Conservation (phyloP, 2,113 vertebrate species). For the Tachysurus fulvidraco region DNA sequence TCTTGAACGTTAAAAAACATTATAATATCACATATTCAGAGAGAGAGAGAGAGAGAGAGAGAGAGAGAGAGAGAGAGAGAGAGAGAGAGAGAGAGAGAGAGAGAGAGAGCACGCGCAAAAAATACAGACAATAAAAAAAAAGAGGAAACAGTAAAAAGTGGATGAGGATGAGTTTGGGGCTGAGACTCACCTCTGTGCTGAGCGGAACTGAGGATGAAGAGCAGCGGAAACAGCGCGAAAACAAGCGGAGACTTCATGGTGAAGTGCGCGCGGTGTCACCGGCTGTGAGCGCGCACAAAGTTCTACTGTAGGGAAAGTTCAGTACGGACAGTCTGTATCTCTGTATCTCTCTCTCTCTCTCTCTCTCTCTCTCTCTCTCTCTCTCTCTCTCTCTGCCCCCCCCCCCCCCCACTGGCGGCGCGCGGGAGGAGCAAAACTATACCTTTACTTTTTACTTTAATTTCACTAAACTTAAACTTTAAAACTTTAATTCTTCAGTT, state of each 20-base stretch:
- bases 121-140: neutral
- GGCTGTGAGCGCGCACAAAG: neutral
- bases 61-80: too few relatives aligned
- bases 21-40: too few relatives aligned
- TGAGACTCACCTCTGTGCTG: slow-evolving; percentile 20
- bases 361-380: too few relatives aligned
- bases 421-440: neutral
- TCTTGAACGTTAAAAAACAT: too few relatives aligned
- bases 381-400: neutral
- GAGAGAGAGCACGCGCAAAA: neutral
- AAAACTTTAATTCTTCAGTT: too few relatives aligned
- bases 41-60: too few relatives aligned
- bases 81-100: neutral
- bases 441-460: too few relatives aligned
- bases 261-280: neutral
- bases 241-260: neutral
- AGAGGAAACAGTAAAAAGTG: neutral
- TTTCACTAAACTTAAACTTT: too few relatives aligned
- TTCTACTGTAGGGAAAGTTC: neutral
- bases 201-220: slow-evolving; percentile 3
- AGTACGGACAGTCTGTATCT: neutral
- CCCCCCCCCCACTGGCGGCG: neutral
- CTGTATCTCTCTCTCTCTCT: neutral
- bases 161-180: neutral
- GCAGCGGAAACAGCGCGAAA: slow-evolving; percentile 16